Evolutionary conservation across 2,113 vertebrate species (phyloP).

Genomic region (Notarius lentiginosus): DNA sequence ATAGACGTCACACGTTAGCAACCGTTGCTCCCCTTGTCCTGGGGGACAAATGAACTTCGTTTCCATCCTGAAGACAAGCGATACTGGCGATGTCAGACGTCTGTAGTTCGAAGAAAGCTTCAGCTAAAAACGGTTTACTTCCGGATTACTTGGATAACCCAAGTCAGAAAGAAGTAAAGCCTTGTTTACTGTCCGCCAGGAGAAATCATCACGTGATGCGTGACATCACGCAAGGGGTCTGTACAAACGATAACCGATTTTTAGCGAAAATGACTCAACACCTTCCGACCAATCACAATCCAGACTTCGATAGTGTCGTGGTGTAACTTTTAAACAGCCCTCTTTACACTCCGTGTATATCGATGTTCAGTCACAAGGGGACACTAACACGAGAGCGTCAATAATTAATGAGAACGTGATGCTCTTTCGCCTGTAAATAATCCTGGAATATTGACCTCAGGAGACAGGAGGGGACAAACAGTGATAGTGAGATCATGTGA

Average conservation of each 20-base stretch:
- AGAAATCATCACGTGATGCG: no score
- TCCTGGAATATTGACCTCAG: conserved; percentile 36
- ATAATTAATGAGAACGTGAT: conserved; percentile 24
- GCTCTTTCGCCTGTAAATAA: conserved; percentile 19
- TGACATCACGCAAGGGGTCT: no score
- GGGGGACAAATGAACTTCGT: no score
- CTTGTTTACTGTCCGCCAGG: no score
- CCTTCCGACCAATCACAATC: background rate
- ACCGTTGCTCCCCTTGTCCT: no score
- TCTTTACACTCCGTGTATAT: background rate
- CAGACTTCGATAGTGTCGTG: background rate
- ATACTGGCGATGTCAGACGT: no score
- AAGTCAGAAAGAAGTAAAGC: no score
- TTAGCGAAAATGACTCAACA: background rate
- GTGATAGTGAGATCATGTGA: background rate
- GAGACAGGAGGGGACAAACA: conserved; percentile 1
- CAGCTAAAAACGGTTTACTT: no score
- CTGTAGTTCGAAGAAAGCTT: no score
- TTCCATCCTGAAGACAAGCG: no score
- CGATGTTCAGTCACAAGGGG: background rate
- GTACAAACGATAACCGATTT: background rate
- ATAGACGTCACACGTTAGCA: background rate
- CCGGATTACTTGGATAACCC: no score
- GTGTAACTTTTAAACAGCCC: background rate
- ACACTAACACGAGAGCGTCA: background rate